Conservation (phyloP, 2,888 invertebrate genomes). For the Ochropleura leucogaster region DNA sequence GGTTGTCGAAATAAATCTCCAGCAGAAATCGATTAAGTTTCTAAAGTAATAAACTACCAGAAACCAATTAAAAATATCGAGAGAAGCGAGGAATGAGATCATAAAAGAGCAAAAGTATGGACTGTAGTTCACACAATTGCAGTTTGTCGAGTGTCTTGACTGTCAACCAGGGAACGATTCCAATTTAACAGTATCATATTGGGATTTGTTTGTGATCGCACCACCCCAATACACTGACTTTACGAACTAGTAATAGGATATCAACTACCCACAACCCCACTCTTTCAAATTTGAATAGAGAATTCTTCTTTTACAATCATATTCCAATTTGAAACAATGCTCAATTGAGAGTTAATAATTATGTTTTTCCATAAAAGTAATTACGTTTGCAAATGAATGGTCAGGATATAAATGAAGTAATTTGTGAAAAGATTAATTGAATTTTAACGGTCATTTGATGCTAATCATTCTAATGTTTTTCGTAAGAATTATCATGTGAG, state of each 20-base stretch:
- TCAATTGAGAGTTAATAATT: not conserved
- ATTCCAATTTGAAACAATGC: not conserved
- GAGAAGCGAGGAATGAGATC: not conserved
- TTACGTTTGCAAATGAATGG: conserved; percentile 10
- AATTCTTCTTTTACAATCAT: not conserved
- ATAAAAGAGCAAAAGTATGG: conserved; percentile 29
- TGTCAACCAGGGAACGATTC: conserved; percentile 57
- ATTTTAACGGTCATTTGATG: conserved; percentile 12
- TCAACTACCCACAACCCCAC: conserved; percentile 11
- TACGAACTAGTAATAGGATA: conserved; percentile 49
- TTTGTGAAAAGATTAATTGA: conserved; percentile 11
- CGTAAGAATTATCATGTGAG: not conserved
- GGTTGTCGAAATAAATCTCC: conserved; percentile 43
- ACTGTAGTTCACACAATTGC: conserved; percentile 25
- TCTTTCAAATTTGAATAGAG: conserved; percentile 37
- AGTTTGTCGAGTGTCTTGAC: conserved; percentile 52
- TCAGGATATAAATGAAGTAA: conserved; percentile 3
- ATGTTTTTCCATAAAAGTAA: conserved; percentile 25
- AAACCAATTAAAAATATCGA: conserved; percentile 47
- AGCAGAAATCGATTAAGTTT: conserved; percentile 40
- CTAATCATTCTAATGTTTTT: not conserved
- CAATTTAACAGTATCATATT: conserved; percentile 58
- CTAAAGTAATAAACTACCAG: conserved; percentile 30
- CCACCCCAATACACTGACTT: conserved; percentile 27
- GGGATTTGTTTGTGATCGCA: conserved; percentile 43